Evolutionary conservation across 2,888 invertebrate species (phyloP).

Genomic region (Drosophila phalerata): DNA sequence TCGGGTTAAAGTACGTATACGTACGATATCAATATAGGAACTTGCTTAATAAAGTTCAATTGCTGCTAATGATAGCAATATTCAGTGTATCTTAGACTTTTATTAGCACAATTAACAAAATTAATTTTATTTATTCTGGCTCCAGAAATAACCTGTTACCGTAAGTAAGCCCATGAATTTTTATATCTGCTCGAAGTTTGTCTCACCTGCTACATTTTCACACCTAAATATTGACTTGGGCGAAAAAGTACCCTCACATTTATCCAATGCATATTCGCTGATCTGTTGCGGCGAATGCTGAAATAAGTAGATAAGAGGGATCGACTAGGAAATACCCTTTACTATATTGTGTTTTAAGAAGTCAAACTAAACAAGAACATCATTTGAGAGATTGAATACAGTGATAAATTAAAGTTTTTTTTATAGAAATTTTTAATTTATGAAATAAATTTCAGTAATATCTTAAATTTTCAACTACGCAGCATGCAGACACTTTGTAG

Average conservation of each 20-base stretch:
- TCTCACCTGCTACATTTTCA: conserved; percentile 36
- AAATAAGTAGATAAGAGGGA: background rate
- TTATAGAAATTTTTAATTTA: no score
- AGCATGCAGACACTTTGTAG: background rate
- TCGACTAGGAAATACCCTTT: background rate
- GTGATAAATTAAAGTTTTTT: no score
- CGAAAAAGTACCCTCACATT: background rate
- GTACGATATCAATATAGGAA: no score
- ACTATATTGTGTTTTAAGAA: no score
- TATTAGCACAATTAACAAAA: conserved; percentile 44
- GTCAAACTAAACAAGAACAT: no score
- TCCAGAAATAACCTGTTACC: conserved; percentile 54
- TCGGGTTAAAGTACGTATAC: no score
- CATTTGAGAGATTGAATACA: no score
- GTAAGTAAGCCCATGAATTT: background rate
- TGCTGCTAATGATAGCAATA: conserved; percentile 24
- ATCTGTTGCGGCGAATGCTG: background rate
- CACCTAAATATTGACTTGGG: conserved; percentile 38
- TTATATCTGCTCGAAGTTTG: background rate
- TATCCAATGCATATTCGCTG: background rate
- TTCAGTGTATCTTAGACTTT: conserved; percentile 17
- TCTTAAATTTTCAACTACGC: background rate
- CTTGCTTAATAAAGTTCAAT: background rate
- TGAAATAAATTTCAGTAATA: background rate
- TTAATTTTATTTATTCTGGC: conserved; percentile 15